Evolutionary conservation across 2,797 vertebrate genomes (phyloP), one percentile per base, ranked within the genome.

Genomic region (Podargus strigoides): DNA sequence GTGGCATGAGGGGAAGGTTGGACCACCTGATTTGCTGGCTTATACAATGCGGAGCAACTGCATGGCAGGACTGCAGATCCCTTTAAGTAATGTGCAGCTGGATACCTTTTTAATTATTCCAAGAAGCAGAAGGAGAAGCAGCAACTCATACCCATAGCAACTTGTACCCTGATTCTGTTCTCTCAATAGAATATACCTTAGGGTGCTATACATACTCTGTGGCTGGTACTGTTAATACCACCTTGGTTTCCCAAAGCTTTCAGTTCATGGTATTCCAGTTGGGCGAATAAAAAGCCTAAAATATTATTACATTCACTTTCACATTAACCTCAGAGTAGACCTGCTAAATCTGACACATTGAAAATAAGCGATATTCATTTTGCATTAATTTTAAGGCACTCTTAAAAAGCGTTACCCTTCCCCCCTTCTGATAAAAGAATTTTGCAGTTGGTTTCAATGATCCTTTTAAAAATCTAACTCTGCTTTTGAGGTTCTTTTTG

Each of bases 391-490:
- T 91, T 79, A 93, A 95, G 88, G 90, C 81, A 63, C 75, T 82
- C 87, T 75, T 94, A 82, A 95, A 96, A 97, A 92, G 72, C 88
- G 88, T 94, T 87, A 69, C 84, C 73, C 73, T 88, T 85, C 52
- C 84, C 85, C 75, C 17, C 44, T 87, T 88, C 79, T 94, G 86
- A 91, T 84, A 87, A 96, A 87, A 93, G 41, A 96, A 93, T 95
- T 94, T 88, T 95, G 88, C 77, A 66, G 60, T 96, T 93, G 64
- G 73, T 96, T 97, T 97, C 94, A 97, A 84, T 93, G 95, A 97
- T 89, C 89, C 94, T 93, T 97, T 97, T 97, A 94, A 97, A 97
- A 97, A 93, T 97, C 96, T 97, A 93, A 91, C 94, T 95, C 89
- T 95, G 75, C 90, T 97, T 96, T 92, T 95, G 95, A 97, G 93